phyloP scores from a whole-genome alignment of 2,113 vertebrate species.

The Ictalurus furcatus region DNA sequence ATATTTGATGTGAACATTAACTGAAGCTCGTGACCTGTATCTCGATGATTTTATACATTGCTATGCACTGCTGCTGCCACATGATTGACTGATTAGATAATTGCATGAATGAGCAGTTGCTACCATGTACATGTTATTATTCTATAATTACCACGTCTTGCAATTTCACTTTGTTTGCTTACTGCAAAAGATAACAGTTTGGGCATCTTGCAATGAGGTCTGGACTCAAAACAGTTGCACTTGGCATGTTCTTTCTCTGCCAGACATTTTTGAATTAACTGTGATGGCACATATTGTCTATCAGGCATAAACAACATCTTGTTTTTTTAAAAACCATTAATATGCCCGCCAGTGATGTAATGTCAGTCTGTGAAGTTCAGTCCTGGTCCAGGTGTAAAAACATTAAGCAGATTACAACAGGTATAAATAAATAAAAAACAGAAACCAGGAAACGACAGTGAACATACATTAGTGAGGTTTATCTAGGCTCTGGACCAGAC shows the following conservation, averaged over 20 bases:
- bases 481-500: constrained; percentile 33
- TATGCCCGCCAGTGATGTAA: constrained; percentile 1
- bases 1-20: background rate
- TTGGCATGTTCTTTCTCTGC: background rate
- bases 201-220: background rate
- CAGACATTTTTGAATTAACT: background rate
- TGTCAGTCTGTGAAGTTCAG: constrained; percentile 35
- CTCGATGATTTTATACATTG: background rate
- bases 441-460: constrained; percentile 50
- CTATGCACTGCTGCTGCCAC: background rate
- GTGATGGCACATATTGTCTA: background rate
- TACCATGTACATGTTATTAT: background rate
- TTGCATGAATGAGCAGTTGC: background rate
- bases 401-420: constrained; percentile 51
- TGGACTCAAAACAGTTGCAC: background rate
- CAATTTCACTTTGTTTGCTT: background rate
- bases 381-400: constrained; percentile 58
- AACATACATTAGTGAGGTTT: constrained; percentile 39
- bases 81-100: background rate
- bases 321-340: background rate
- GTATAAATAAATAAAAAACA: constrained; percentile 50
- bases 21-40: background rate
- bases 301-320: background rate
- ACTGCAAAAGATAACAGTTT: background rate
- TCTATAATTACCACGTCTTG: background rate